A percentile compares a stretch with the other conserved stretches of the same genome.
Conservation (phyloP, 1,140 invertebrate species). For the Lepidostoma basale region DNA sequence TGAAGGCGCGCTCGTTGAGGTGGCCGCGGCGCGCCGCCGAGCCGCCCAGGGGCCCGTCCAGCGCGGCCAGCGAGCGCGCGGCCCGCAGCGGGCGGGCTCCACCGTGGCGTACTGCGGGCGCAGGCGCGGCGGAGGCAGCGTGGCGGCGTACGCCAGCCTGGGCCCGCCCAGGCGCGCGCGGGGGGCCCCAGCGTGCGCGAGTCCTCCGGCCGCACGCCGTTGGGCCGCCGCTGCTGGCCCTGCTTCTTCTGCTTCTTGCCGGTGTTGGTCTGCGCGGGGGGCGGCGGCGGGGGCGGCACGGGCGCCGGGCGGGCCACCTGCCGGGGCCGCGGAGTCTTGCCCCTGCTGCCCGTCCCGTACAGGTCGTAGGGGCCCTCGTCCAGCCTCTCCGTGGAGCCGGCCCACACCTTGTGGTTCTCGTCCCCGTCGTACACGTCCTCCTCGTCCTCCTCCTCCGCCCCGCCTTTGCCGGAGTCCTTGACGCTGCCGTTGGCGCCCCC, state of each 20-base stretch:
- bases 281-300: slow-evolving; percentile 76
- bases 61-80: slow-evolving; percentile 78
- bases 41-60: slow-evolving; percentile 72
- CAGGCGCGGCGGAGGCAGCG: slow-evolving; percentile 64
- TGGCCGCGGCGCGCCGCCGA: slow-evolving; percentile 90
- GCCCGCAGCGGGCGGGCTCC: slow-evolving; percentile 75
- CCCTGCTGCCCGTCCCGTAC: slow-evolving; percentile 73
- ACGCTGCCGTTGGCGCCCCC: slow-evolving; percentile 55
- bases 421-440: slow-evolving; percentile 84
- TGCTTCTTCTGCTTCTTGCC: slow-evolving; percentile 60
- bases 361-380: slow-evolving; percentile 76
- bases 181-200: slow-evolving; percentile 51
- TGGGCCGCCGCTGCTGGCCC: slow-evolving; percentile 60
- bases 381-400: slow-evolving; percentile 74
- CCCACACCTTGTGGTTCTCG: slow-evolving; percentile 94
- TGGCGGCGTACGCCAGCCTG: slow-evolving; percentile 59
- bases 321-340: slow-evolving; percentile 76
- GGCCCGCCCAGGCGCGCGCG: slow-evolving; percentile 48
- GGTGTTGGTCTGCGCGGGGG: slow-evolving; percentile 55
- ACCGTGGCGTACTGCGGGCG: slow-evolving; percentile 65
- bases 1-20: slow-evolving; percentile 91
- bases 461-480: slow-evolving; percentile 57
- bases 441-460: slow-evolving; percentile 71
- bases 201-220: slow-evolving; percentile 55
- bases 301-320: slow-evolving; percentile 79